phyloP scores from a whole-genome alignment of 2,888 invertebrate genomes.

The Dolichopus griseipennis region DNA sequence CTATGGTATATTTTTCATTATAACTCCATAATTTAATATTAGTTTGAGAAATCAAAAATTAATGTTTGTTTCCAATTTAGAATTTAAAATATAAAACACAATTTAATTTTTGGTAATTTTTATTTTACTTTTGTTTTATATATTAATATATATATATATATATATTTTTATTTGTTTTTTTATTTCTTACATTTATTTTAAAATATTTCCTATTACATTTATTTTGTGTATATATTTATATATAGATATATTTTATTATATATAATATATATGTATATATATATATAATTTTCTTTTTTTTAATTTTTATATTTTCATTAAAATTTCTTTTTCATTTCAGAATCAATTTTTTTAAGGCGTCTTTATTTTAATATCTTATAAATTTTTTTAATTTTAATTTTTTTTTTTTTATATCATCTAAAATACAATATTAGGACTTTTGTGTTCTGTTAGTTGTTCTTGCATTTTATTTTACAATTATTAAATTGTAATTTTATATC shows the following conservation, averaged over 20 bases:
- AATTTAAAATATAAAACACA: no score
- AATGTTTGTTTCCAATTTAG: no score
- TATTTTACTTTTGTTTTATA: not conserved
- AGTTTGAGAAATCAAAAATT: no score
- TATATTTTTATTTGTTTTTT: not conserved
- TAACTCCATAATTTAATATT: no score
- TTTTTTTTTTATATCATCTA: not conserved
- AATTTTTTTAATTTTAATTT: not conserved
- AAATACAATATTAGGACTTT: no score
- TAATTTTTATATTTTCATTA: not conserved
- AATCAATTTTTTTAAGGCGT: not conserved
- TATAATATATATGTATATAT: not conserved
- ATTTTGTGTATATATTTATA: not conserved
- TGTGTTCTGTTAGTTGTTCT: not conserved
- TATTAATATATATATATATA: no score
- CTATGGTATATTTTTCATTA: no score
- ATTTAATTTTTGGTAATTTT: no score
- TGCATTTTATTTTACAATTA: not conserved
- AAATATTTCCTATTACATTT: not conserved
- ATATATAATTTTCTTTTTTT: not conserved
- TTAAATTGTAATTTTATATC: no score
- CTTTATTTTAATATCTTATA: not conserved
- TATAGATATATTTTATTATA: not conserved
- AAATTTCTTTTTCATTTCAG: not conserved
- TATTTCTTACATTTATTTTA: not conserved